These are phyloP conservation scores for Sebastes vulpes DNA, from an alignment of 2,797 vertebrate species.

Conservation along the genomic window DNA sequence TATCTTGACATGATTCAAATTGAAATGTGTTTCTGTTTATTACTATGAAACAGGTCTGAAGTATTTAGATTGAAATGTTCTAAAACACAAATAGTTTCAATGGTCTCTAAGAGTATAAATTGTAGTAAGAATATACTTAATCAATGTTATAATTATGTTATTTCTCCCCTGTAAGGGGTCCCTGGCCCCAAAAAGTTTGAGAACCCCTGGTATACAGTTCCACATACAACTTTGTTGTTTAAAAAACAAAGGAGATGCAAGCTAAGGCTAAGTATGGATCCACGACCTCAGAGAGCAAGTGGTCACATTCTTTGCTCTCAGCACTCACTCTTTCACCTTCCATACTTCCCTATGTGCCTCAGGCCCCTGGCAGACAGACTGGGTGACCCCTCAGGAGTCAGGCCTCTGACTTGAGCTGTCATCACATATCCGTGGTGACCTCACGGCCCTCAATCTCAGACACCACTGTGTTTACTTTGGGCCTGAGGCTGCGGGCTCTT, in stretches of 20 bases:
- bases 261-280: slow-evolving; percentile 41
- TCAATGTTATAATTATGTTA: too few species aligned
- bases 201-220: too few species aligned
- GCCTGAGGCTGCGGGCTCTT: slow-evolving; percentile 21
- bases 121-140: too few species aligned
- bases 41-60: too few species aligned
- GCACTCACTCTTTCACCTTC: slow-evolving; percentile 70
- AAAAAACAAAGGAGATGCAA: neutral
- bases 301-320: slow-evolving; percentile 73
- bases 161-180: too few species aligned
- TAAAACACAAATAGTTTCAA: too few species aligned
- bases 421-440: slow-evolving; percentile 58
- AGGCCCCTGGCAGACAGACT: slow-evolving; percentile 57
- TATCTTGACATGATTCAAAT: too few species aligned
- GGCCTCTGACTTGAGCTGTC: slow-evolving; percentile 75
- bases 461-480: slow-evolving; percentile 34
- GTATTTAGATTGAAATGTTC: too few species aligned
- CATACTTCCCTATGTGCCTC: slow-evolving; percentile 43
- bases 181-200: too few species aligned
- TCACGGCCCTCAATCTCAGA: slow-evolving; percentile 44
- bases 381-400: slow-evolving; percentile 64
- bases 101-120: too few species aligned
- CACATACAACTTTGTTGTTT: neutral
- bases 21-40: too few species aligned
- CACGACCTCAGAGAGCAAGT: slow-evolving; percentile 28